These are phyloP conservation scores for Actinia equina DNA, from an alignment of 64 coral and sea anemone species.

Conservation along the genomic window DNA sequence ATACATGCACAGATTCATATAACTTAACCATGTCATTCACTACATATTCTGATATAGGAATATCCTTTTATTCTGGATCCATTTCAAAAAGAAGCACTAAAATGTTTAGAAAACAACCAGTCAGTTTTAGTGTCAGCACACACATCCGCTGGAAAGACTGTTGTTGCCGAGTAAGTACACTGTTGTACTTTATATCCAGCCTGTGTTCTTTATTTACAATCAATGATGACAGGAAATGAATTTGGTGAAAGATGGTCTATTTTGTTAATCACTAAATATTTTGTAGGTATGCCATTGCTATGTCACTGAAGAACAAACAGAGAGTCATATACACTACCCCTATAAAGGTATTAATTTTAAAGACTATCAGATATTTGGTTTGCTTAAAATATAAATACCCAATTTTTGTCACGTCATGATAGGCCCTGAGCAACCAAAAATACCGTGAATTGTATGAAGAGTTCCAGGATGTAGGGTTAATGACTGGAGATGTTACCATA, in stretches of 20 bases:
- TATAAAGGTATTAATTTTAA: slow-evolving; percentile 70
- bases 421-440: slow-evolving; percentile 99
- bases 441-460: slow-evolving; percentile 98
- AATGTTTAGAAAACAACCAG: slow-evolving; percentile 93
- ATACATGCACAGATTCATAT: too few relatives aligned
- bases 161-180: slow-evolving; percentile 88
- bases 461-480: slow-evolving; percentile 97
- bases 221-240: too few relatives aligned
- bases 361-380: neutral
- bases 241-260: neutral
- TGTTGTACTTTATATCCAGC: neutral
- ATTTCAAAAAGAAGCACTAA: slow-evolving; percentile 96
- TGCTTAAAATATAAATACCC: neutral
- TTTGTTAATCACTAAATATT: neutral
- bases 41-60: slow-evolving; percentile 41
- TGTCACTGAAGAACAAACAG: slow-evolving; percentile 93
- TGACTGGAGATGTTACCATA: slow-evolving; percentile 99
- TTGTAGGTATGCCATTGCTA: slow-evolving; percentile 93
- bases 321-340: slow-evolving; percentile 98
- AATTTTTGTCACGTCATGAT: neutral
- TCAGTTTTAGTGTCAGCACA: slow-evolving; percentile 94
- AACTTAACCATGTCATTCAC: too few relatives aligned
- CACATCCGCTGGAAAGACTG: slow-evolving; percentile 96
- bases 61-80: slow-evolving; percentile 99
- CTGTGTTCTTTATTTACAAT: too few relatives aligned